Evolutionary conservation across 2,888 invertebrate species (phyloP).

Genomic region (Morpho deidamia): DNA sequence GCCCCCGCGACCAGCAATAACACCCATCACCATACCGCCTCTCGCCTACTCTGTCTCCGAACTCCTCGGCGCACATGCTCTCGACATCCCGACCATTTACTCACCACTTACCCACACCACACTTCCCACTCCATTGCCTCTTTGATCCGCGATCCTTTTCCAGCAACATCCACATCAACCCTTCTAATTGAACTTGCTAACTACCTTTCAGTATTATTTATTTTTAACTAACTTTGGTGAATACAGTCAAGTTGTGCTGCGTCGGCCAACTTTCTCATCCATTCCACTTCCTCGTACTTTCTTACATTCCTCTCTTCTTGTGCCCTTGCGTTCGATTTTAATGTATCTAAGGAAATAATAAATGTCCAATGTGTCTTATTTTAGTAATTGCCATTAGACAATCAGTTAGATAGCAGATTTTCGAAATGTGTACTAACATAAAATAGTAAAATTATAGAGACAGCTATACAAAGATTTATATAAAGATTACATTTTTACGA

Average conservation of each 20-base stretch:
- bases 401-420: slow-evolving; percentile 71
- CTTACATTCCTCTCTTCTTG: slow-evolving; percentile 61
- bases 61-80: slow-evolving; percentile 81
- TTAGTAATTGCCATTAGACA: slow-evolving; percentile 71
- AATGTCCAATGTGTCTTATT: slow-evolving; percentile 75
- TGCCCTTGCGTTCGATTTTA: slow-evolving; percentile 44
- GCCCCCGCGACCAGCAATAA: slow-evolving; percentile 55
- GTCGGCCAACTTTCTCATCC: slow-evolving; percentile 38
- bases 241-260: slow-evolving; percentile 15
- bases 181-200: slow-evolving; percentile 39
- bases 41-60: slow-evolving; percentile 74
- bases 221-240: slow-evolving; percentile 2
- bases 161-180: slow-evolving; percentile 73
- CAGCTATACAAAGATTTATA: slow-evolving; percentile 45
- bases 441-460: slow-evolving; percentile 57
- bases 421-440: slow-evolving; percentile 65
- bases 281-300: slow-evolving; percentile 47
- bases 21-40: slow-evolving; percentile 60
- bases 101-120: slow-evolving; percentile 84
- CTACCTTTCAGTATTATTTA: slow-evolving; percentile 6
- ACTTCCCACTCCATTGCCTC: slow-evolving; percentile 66
- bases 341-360: slow-evolving; percentile 63
- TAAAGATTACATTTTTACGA: slow-evolving; percentile 42
- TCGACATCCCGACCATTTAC: slow-evolving; percentile 85
- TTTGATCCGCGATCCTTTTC: slow-evolving; percentile 74